phyloP scores from a whole-genome alignment of 1,140 invertebrate species.

The Drosophila nasuta region DNA sequence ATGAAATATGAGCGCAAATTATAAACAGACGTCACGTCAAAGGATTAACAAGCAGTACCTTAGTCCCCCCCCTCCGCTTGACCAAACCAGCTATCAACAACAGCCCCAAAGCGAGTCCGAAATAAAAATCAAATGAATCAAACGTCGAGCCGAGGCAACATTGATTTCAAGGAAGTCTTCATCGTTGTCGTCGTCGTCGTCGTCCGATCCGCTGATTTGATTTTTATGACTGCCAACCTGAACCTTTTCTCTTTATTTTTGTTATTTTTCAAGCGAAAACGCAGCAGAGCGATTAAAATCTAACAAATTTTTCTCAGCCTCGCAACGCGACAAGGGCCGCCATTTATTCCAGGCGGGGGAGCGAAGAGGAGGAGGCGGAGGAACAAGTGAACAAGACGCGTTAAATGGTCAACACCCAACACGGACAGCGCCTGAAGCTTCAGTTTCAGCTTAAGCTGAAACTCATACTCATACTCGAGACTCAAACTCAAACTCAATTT shows the following conservation, averaged over 20 bases:
- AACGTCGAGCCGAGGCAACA: slow-evolving; percentile 45
- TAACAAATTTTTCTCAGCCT: slow-evolving; percentile 63
- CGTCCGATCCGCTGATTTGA: slow-evolving; percentile 50
- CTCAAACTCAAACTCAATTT: slow-evolving; percentile 54
- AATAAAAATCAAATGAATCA: slow-evolving; percentile 58
- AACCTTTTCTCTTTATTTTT: slow-evolving; percentile 30
- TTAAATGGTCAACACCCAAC: slow-evolving; percentile 81
- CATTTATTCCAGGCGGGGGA: no score
- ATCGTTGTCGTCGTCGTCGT: slow-evolving; percentile 35
- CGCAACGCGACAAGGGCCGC: slow-evolving; percentile 13
- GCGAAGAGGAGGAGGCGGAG: background rate
- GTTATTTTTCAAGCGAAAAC: slow-evolving; percentile 48
- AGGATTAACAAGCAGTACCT: slow-evolving; percentile 71
- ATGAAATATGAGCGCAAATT: slow-evolving; percentile 83
- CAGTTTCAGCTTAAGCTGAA: slow-evolving; percentile 36
- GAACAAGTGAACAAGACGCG: slow-evolving; percentile 45
- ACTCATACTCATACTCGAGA: background rate
- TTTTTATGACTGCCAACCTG: slow-evolving; percentile 45
- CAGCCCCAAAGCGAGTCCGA: slow-evolving; percentile 1
- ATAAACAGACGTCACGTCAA: slow-evolving; percentile 80
- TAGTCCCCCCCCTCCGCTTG: background rate
- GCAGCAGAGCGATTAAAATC: slow-evolving; percentile 69
- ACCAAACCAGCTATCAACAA: background rate
- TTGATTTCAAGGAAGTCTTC: slow-evolving; percentile 77
- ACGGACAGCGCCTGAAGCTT: slow-evolving; percentile 39